Evolutionary conservation across 2,888 invertebrate species (phyloP).

Genomic region (Leptinotarsa peninsularis): DNA sequence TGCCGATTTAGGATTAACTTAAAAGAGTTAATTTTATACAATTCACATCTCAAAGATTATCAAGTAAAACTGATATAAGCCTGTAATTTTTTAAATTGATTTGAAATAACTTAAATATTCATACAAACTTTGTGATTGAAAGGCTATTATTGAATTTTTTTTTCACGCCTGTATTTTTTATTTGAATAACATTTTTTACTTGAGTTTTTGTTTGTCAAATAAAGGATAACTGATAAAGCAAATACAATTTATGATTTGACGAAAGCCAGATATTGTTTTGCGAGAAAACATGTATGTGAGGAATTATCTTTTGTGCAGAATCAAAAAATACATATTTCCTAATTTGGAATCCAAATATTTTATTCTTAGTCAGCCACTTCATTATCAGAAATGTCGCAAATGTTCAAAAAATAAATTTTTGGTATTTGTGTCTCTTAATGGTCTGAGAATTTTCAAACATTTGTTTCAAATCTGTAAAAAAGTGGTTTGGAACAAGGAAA

Average conservation of each 20-base stretch:
- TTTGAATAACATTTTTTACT: too few species aligned
- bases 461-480: not conserved
- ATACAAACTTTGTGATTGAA: too few species aligned
- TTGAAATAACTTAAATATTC: too few species aligned
- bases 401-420: conserved; percentile 3
- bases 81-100: too few species aligned
- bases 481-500: conserved; percentile 5
- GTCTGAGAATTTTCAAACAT: not conserved
- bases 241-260: too few species aligned
- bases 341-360: conserved; percentile 5
- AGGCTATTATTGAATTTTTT: too few species aligned
- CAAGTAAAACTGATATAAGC: too few species aligned
- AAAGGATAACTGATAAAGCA: too few species aligned
- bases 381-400: conserved; percentile 10
- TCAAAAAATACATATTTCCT: too few species aligned
- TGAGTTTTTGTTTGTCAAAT: too few species aligned
- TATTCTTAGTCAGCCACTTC: conserved; percentile 11
- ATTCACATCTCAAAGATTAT: conserved; percentile 9
- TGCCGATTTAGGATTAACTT: conserved; percentile 32
- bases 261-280: too few species aligned
- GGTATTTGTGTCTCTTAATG: conserved; percentile 12
- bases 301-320: not conserved
- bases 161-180: too few species aligned
- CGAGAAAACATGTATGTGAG: not conserved
- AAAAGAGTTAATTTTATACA: not conserved